phyloP scores from a whole-genome alignment of 2,888 invertebrate genomes.

The Alloplasta piceator region DNA sequence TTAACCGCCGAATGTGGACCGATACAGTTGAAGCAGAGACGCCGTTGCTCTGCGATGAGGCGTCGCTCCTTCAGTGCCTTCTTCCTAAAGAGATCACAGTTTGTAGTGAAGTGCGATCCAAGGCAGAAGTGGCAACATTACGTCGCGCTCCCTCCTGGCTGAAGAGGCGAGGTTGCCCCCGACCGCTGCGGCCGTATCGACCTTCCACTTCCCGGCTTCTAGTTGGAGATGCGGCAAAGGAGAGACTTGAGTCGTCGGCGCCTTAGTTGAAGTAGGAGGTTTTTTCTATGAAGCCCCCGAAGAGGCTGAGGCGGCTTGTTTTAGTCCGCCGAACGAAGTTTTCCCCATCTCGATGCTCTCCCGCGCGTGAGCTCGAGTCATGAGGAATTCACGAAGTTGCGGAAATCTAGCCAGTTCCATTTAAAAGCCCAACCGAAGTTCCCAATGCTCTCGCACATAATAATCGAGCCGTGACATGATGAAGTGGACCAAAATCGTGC shows the following conservation, averaged over 20 bases:
- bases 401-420: constrained; percentile 18
- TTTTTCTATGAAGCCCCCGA: neutral
- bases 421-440: neutral
- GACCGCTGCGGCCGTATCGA: no score
- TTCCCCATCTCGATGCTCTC: constrained; percentile 15
- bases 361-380: constrained; percentile 8
- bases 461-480: constrained; percentile 19
- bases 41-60: neutral
- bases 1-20: no score
- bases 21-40: no score
- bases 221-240: neutral
- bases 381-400: constrained; percentile 9
- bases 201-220: neutral
- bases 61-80: constrained; percentile 2
- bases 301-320: no score
- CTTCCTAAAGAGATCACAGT: neutral
- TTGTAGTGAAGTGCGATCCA: neutral
- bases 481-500: constrained; percentile 14
- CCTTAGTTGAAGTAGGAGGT: neutral
- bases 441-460: constrained; percentile 1
- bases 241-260: neutral
- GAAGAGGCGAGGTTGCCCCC: neutral
- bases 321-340: no score
- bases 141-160: neutral
- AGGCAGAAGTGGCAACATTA: constrained; percentile 15